Conservation (phyloP, 2,888 invertebrate genomes). For the Gymnosoma rotundatum region DNA sequence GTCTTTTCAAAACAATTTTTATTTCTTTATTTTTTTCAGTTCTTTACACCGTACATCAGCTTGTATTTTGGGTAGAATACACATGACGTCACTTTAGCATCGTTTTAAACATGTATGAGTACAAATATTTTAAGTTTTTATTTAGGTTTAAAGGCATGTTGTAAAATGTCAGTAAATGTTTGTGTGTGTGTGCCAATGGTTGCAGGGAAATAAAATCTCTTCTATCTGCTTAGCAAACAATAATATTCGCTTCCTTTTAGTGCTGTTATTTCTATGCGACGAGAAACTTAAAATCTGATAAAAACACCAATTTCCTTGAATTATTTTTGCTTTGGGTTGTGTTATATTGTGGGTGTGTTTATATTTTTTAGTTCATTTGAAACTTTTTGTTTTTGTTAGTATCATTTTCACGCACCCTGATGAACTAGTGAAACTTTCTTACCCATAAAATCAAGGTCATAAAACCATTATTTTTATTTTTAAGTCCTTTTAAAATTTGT, state of each 20-base stretch:
- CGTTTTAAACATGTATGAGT: background rate
- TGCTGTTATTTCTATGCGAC: background rate
- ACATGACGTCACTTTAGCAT: conserved; percentile 18
- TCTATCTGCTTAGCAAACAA: background rate
- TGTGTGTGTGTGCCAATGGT: background rate
- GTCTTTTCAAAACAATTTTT: conserved; percentile 8
- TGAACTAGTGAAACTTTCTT: background rate
- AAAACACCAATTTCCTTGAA: background rate
- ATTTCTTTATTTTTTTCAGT: background rate
- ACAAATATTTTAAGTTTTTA: background rate
- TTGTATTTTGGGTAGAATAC: background rate
- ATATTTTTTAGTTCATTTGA: background rate
- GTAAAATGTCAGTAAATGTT: background rate
- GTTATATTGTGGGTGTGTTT: conserved; percentile 6
- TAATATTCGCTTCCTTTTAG: background rate
- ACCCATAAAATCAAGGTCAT: conserved; percentile 3
- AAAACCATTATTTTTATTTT: conserved; percentile 7
- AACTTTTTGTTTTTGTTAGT: conserved; percentile 19
- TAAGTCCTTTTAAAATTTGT: background rate
- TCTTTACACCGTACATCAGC: background rate
- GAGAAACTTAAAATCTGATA: background rate
- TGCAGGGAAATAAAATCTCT: background rate
- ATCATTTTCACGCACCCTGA: background rate
- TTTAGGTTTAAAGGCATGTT: background rate
- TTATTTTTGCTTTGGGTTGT: background rate